Evolutionary conservation across 2,888 invertebrate species (phyloP).

Genomic region (Luperina testacea): DNA sequence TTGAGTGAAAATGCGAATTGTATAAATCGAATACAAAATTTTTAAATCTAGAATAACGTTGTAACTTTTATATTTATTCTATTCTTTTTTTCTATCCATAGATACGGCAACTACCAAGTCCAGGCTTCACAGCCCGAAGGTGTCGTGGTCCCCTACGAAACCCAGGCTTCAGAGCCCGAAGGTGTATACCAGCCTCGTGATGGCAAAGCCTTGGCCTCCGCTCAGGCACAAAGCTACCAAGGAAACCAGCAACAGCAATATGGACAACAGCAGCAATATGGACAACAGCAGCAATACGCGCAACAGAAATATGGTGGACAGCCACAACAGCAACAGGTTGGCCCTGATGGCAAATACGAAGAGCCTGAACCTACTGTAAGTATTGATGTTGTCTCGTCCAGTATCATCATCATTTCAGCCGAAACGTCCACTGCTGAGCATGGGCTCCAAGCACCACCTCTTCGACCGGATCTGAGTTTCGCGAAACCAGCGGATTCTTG

Average conservation of each 20-base stretch:
- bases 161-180: conserved; percentile 61
- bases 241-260: conserved; percentile 37
- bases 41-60: background rate
- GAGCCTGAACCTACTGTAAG: conserved; percentile 86
- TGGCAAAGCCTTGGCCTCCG: conserved; percentile 67
- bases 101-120: conserved; percentile 60
- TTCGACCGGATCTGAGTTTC: background rate
- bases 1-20: background rate
- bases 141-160: conserved; percentile 46
- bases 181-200: conserved; percentile 66
- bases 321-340: conserved; percentile 39
- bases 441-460: background rate
- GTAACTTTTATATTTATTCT: background rate
- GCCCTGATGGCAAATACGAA: conserved; percentile 60
- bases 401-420: background rate
- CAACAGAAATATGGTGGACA: conserved; percentile 56
- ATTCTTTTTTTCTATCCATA: conserved; percentile 10
- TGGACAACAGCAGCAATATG: conserved; percentile 28
- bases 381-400: conserved; percentile 37
- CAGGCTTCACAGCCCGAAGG: background rate
- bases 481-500: background rate
- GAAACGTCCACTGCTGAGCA: too few species aligned
- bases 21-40: background rate
- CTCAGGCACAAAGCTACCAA: conserved; percentile 60
- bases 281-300: conserved; percentile 48